Evolutionary conservation across 2,113 vertebrate species (phyloP).

Genomic region (Anoplopoma fimbria): DNA sequence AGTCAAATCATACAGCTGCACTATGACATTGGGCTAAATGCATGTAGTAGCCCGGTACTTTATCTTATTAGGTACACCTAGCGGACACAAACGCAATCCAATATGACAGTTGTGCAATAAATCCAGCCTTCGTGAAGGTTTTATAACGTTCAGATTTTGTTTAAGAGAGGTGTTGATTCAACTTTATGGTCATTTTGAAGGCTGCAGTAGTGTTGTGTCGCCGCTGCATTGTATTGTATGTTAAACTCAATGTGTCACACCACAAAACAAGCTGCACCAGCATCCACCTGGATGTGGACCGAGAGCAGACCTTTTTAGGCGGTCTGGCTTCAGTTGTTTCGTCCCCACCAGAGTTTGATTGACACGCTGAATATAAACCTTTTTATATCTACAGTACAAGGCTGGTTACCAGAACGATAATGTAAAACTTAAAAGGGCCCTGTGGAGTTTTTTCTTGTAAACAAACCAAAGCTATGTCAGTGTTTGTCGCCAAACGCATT

Average conservation of each 20-base stretch:
- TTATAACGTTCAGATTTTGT: background rate
- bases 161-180: background rate
- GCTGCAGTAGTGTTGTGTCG: background rate
- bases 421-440: background rate
- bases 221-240: background rate
- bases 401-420: background rate
- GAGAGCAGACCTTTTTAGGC: background rate
- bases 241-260: background rate
- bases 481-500: no score
- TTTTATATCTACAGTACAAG: background rate
- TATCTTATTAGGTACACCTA: background rate
- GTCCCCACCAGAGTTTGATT: background rate
- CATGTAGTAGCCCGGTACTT: background rate
- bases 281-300: background rate
- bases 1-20: background rate
- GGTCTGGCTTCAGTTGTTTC: background rate
- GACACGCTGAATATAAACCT: background rate
- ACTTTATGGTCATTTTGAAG: background rate
- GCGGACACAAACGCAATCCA: background rate
- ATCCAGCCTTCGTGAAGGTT: background rate
- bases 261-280: background rate
- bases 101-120: background rate
- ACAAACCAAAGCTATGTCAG: background rate
- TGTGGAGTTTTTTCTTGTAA: background rate
- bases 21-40: background rate